phyloP scores from a whole-genome alignment of 2,113 vertebrate genomes.

The Anguilla japonica region DNA sequence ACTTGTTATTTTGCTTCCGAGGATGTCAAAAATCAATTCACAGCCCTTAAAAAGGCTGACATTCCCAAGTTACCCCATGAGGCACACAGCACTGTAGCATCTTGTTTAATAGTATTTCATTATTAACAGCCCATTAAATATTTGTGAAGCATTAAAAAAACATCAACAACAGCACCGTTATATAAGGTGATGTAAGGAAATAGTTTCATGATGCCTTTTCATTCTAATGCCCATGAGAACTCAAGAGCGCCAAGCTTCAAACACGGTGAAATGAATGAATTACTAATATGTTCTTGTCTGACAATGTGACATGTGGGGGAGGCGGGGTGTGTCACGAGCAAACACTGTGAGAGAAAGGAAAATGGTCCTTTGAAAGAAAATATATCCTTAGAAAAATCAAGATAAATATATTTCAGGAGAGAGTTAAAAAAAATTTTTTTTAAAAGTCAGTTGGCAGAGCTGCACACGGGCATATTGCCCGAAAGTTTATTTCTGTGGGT shows the following conservation, averaged over 20 bases:
- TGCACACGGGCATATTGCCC: not conserved
- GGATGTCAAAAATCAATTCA: not conserved
- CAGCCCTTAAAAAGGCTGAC: not conserved
- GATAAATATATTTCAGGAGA: not conserved
- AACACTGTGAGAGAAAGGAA: not conserved
- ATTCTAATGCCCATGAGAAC: not conserved
- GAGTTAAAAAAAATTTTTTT: too few species aligned
- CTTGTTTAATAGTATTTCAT: not conserved
- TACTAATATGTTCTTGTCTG: not conserved
- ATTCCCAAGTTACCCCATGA: not conserved
- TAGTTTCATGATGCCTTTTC: not conserved
- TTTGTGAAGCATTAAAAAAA: not conserved
- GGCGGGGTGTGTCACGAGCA: not conserved
- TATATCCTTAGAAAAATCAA: conserved; percentile 1
- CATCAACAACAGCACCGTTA: not conserved
- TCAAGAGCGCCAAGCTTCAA: not conserved
- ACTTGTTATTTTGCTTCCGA: not conserved
- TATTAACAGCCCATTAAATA: conserved; percentile 4
- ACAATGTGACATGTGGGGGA: not conserved
- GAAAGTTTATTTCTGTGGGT: not conserved
- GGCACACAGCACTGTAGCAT: not conserved
- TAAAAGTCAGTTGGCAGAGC: not conserved
- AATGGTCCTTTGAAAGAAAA: not conserved
- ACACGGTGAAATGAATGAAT: not conserved
- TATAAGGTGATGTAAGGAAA: not conserved